Conservation (phyloP, 2,888 invertebrate species). For the Drosophila infuscata region DNA sequence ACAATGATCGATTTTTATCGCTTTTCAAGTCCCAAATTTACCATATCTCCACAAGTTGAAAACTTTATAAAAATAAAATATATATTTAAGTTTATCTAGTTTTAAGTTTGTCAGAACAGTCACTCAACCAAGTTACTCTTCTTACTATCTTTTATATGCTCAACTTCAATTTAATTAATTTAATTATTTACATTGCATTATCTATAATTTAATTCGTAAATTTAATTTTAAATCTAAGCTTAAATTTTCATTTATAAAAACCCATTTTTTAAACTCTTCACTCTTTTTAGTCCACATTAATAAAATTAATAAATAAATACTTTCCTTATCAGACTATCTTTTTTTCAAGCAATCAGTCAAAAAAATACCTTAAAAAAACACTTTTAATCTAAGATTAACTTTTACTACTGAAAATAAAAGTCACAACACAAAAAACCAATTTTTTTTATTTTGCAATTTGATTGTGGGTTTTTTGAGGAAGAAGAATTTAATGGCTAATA, state of each 20-base stretch:
- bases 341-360: not conserved
- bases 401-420: not conserved
- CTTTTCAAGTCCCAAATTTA: not conserved
- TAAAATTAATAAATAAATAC: not conserved
- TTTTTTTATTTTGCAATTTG: not conserved
- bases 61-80: not conserved
- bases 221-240: not conserved
- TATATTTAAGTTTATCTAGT: not conserved
- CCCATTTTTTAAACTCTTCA: not conserved
- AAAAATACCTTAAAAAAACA: not conserved
- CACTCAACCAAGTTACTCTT: not conserved
- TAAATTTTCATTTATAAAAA: not conserved
- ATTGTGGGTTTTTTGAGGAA: conserved; percentile 1
- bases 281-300: not conserved
- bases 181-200: not conserved
- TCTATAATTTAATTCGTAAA: not conserved
- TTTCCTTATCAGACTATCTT: not conserved
- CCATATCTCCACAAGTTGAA: too few species aligned
- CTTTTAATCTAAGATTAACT: not conserved
- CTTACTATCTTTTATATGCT: accelerated
- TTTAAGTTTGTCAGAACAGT: not conserved
- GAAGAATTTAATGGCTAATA: conserved; percentile 36
- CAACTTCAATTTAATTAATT: not conserved
- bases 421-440: not conserved
- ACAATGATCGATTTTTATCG: not conserved